A percentile compares a stretch with the other conserved stretches of the same genome.
Conservation (phyloP, 2,113 vertebrate genomes). For the Edolisoma coerulescens region DNA sequence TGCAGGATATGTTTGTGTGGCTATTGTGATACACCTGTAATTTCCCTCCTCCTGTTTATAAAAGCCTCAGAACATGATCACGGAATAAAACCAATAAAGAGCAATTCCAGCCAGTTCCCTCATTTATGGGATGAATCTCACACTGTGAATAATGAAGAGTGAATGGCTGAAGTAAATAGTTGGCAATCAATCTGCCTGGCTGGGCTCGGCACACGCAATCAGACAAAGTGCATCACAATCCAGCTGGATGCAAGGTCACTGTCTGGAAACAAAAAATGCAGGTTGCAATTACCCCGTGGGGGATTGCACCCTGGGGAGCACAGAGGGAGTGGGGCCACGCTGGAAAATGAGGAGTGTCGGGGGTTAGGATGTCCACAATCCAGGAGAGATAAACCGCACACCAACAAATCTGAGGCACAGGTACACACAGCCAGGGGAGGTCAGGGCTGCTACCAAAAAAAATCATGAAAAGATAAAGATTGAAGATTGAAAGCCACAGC, state of each 20-base stretch:
- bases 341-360: not conserved
- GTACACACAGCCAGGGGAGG: not conserved
- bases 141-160: constrained; percentile 53
- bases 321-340: not conserved
- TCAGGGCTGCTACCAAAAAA: not conserved
- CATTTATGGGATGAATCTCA: constrained; percentile 38
- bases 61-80: constrained; percentile 28
- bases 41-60: constrained; percentile 44
- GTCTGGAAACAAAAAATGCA: not conserved
- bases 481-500: not conserved
- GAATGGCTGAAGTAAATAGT: constrained; percentile 36
- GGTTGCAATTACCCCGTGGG: not conserved
- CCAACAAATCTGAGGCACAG: not conserved
- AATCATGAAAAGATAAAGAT: not conserved
- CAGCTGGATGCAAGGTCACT: not conserved
- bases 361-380: not conserved
- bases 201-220: not conserved
- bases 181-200: constrained; percentile 18
- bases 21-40: constrained; percentile 30
- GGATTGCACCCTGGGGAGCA: not conserved
- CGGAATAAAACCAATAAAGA: constrained; percentile 41
- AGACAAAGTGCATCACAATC: not conserved
- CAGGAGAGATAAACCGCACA: not conserved
- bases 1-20: constrained; percentile 8
- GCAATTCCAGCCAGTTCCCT: constrained; percentile 10